Conservation (phyloP, 2,888 invertebrate genomes). For the Mythimna loreyi region DNA sequence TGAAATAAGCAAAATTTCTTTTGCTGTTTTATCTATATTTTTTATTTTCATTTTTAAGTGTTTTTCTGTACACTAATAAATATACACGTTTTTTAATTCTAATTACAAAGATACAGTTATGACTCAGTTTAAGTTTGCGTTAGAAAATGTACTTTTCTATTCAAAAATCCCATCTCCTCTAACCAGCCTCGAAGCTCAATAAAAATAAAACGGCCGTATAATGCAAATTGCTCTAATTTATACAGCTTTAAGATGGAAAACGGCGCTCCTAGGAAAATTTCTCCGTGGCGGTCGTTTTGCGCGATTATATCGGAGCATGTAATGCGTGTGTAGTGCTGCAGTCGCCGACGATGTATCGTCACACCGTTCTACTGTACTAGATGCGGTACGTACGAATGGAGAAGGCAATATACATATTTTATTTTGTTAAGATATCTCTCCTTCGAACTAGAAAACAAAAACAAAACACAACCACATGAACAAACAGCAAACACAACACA, state of each 20-base stretch:
- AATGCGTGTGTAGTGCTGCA: conserved; percentile 81
- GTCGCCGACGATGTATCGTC: conserved; percentile 65
- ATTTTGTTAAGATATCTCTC: too few relatives aligned
- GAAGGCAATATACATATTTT: neutral
- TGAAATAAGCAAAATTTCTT: too few relatives aligned
- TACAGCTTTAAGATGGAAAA: conserved; percentile 79
- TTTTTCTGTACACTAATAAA: too few relatives aligned
- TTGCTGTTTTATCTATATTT: too few relatives aligned
- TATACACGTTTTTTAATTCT: too few relatives aligned
- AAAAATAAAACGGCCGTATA: conserved; percentile 64
- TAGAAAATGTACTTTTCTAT: neutral
- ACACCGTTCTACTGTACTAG: conserved; percentile 57
- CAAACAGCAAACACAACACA: too few relatives aligned
- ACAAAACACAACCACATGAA: too few relatives aligned
- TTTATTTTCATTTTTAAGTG: too few relatives aligned
- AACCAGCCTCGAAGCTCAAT: conserved; percentile 33
- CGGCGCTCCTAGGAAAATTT: conserved; percentile 78
- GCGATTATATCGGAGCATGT: conserved; percentile 81
- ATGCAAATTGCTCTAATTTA: conserved; percentile 78
- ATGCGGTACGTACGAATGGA: conserved; percentile 43
- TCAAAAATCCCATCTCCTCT: conserved; percentile 12
- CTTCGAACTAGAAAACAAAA: too few relatives aligned
- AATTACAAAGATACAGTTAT: neutral
- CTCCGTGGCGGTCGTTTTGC: conserved; percentile 81
- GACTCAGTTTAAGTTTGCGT: neutral